phyloP scores from a whole-genome alignment of 1,140 invertebrate species.

The Drosophila grimshawi region DNA sequence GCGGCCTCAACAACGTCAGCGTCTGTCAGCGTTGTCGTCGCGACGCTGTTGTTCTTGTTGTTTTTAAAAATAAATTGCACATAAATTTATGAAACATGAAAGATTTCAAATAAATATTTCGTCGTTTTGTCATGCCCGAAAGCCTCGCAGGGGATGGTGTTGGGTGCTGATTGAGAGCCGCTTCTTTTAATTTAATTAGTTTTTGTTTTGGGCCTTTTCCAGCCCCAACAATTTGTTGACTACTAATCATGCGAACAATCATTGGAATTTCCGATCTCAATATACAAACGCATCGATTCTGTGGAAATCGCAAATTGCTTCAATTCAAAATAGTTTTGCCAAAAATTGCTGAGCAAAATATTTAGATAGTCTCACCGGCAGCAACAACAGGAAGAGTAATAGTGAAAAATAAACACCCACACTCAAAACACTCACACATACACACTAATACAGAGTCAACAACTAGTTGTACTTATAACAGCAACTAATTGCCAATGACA shows the following conservation, averaged over 20 bases:
- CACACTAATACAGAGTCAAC: conserved; percentile 4
- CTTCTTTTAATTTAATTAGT: conserved; percentile 38
- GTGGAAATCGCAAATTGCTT: neutral
- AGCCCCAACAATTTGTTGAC: neutral
- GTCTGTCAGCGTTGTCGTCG: conserved; percentile 58
- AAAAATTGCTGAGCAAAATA: conserved; percentile 43
- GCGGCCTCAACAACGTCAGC: conserved; percentile 20
- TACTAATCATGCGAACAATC: conserved; percentile 12
- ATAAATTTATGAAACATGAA: conserved; percentile 83
- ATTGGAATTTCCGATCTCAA: conserved; percentile 12
- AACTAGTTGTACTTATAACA: conserved; percentile 40
- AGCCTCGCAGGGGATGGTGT: too few species aligned
- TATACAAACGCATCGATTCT: conserved; percentile 14
- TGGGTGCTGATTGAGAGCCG: neutral
- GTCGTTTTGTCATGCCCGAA: conserved; percentile 55
- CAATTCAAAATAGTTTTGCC: neutral
- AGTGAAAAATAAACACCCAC: conserved; percentile 18
- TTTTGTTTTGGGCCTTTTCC: neutral
- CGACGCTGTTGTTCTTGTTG: conserved; percentile 62
- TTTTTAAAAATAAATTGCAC: conserved; percentile 80
- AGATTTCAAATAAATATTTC: conserved; percentile 83
- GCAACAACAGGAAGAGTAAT: conserved; percentile 5
- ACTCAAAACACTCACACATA: conserved; percentile 6
- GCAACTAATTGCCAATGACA: conserved; percentile 80
- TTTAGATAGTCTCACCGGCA: conserved; percentile 24